These are phyloP conservation scores for Cryptus armator DNA, from an alignment of 2,888 invertebrate species.

Conservation along the genomic window DNA sequence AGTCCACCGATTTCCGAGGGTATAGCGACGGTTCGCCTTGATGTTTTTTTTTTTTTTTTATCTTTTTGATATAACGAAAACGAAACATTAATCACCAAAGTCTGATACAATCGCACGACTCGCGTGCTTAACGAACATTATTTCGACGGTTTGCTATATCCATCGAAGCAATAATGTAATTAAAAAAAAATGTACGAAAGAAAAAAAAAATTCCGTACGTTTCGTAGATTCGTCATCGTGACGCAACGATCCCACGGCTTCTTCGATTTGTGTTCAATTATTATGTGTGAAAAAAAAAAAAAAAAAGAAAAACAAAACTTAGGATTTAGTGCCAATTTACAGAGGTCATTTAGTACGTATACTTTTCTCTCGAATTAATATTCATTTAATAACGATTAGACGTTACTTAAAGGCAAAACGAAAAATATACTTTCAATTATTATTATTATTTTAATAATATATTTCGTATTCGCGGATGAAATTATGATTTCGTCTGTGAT, in stretches of 20 bases:
- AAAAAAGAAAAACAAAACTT: slow-evolving; percentile 25
- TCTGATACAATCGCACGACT: slow-evolving; percentile 25
- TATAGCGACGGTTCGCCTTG: slow-evolving; percentile 3
- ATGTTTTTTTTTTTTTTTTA: background rate
- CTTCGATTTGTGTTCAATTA: slow-evolving; percentile 38
- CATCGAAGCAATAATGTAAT: slow-evolving; percentile 20
- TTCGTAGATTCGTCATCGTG: background rate
- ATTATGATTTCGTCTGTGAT: slow-evolving; percentile 58
- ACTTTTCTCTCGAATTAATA: slow-evolving; percentile 36
- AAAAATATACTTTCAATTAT: slow-evolving; percentile 35
- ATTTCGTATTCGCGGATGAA: slow-evolving; percentile 50
- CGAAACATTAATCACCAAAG: slow-evolving; percentile 56
- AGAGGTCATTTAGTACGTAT: slow-evolving; percentile 45
- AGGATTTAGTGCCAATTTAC: slow-evolving; percentile 66
- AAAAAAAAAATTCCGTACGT: slow-evolving; percentile 7
- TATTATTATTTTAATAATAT: slow-evolving; percentile 29
- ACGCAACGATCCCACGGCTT: slow-evolving; percentile 32
- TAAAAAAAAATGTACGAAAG: background rate
- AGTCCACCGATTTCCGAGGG: background rate
- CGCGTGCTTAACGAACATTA: slow-evolving; percentile 26
- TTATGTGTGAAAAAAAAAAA: slow-evolving; percentile 40
- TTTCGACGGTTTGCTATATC: slow-evolving; percentile 30
- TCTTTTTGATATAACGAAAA: slow-evolving; percentile 1
- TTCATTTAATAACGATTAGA: slow-evolving; percentile 34
- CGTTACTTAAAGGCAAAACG: slow-evolving; percentile 26